Evolutionary conservation across 2,113 vertebrate species (phyloP), one percentile per base, ranked within the genome.

Genomic region (Mesitornis unicolor): DNA sequence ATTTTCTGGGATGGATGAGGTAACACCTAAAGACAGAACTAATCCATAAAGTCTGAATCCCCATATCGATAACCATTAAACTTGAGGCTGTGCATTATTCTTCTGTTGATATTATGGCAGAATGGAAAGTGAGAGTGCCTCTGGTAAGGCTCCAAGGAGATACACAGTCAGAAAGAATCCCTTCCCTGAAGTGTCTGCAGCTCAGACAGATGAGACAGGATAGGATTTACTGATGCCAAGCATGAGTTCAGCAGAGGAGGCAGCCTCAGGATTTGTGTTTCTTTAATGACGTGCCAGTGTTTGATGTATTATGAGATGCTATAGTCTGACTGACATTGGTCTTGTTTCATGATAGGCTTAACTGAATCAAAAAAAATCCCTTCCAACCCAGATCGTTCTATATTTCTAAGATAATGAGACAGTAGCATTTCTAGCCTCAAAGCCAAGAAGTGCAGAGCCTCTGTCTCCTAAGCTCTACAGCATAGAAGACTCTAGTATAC

Each of bases 41-140:
- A 65, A 77, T 33, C 56, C 22, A 14, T 61, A 54, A 83, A 54
- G 56, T 75, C 38, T 63, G 8, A 70, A 56, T 26, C 53, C 16
- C 13, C 1, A 0, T 53, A 26, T 54, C 0, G 2, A 8, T 28
- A 61, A 42, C 33, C 10, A 12, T 56, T 75, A 51, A 24, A 45
- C 8, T 50, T 42, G 16, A 47, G 29, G 8, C 16, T 70, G 31
- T 11, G 8, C 35, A 26, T 29, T 45, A n/a, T 60, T 70, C 19
- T 40, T 70, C 9, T 61, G 14, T 47, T 67, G n/a, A 16, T 31
- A 9, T 16, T 45, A 18, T 5, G 4, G 26, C 3, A 24, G 10
- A n/a, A 67, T 51, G 13, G 28, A 42, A 22, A 61, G 8, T 28
- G 18, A 11, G 50, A 50, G 2, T 43, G 16, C 45, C 17, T 70